phyloP scores from a whole-genome alignment of 2,113 vertebrate species.

The Eidolon helvum region DNA sequence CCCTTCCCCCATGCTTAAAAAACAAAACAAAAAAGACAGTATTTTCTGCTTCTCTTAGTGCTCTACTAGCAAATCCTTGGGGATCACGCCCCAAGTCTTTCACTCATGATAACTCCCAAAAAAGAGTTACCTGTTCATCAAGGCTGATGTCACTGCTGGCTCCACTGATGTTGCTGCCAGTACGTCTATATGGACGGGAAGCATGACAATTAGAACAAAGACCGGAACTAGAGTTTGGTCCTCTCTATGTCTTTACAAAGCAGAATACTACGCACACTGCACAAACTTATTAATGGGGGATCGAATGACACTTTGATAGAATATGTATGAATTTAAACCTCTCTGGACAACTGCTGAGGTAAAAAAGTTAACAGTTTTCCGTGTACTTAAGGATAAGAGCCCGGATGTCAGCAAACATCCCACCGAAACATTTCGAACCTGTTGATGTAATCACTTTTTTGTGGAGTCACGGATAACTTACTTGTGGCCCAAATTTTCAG shows the following conservation, averaged over 20 bases:
- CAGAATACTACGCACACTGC: neutral
- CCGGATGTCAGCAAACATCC: neutral
- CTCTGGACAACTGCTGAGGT: neutral
- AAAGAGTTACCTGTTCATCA: constrained; percentile 89
- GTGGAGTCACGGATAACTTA: constrained; percentile 73
- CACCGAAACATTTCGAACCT: neutral
- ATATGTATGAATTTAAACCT: neutral
- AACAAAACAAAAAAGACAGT: neutral
- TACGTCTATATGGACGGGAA: constrained; percentile 85
- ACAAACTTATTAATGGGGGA: neutral
- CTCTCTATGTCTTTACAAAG: neutral
- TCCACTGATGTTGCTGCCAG: constrained; percentile 95
- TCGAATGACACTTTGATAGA: neutral
- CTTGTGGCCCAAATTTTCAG: constrained; percentile 94
- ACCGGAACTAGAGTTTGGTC: neutral
- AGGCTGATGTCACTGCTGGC: constrained; percentile 93
- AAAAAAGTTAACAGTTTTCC: neutral
- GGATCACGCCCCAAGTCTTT: neutral
- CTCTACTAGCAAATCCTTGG: neutral
- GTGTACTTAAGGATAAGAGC: neutral
- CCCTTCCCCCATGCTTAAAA: constrained; percentile 3
- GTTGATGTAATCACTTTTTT: neutral
- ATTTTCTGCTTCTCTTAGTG: neutral
- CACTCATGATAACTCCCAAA: neutral
- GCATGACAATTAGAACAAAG: neutral